Percentiles rank a stretch among this genome's conserved stretches.
Conservation (phyloP, 2,113 vertebrate genomes). For the Percopsis transmontana region DNA sequence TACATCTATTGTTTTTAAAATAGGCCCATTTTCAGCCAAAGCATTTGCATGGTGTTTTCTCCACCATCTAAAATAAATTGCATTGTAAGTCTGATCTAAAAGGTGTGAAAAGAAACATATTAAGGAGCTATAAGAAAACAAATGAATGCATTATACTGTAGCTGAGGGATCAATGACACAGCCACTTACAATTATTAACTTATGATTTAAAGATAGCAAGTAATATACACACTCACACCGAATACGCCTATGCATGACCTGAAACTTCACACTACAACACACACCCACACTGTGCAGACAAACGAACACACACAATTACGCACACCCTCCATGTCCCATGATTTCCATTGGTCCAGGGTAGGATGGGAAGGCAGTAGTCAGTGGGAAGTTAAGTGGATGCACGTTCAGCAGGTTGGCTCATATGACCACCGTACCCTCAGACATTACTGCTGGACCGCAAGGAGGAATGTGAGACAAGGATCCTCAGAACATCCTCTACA, state of each 20-base stretch:
- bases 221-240: too few relatives aligned
- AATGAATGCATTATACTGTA: too few relatives aligned
- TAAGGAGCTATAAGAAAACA: too few relatives aligned
- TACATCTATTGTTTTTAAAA: background rate
- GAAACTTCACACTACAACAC: constrained; percentile 27
- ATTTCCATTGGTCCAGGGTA: constrained; percentile 53
- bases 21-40: too few relatives aligned
- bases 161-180: too few relatives aligned
- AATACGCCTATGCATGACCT: constrained; percentile 8
- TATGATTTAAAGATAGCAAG: too few relatives aligned
- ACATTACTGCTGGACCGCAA: constrained; percentile 58
- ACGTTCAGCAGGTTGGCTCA: constrained; percentile 66
- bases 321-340: constrained; percentile 62
- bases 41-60: too few relatives aligned
- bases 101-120: too few relatives aligned
- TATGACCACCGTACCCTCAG: constrained; percentile 66
- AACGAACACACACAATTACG: constrained; percentile 43
- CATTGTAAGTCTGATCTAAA: too few relatives aligned
- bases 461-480: constrained; percentile 14
- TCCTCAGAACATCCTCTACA: constrained; percentile 12
- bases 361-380: constrained; percentile 28
- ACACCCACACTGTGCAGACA: constrained; percentile 15
- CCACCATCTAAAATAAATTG: too few relatives aligned
- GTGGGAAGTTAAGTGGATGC: constrained; percentile 65
- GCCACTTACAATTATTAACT: too few relatives aligned